Evolutionary conservation across 2,113 vertebrate species (phyloP).

Genomic region (Dicaeum eximium): DNA sequence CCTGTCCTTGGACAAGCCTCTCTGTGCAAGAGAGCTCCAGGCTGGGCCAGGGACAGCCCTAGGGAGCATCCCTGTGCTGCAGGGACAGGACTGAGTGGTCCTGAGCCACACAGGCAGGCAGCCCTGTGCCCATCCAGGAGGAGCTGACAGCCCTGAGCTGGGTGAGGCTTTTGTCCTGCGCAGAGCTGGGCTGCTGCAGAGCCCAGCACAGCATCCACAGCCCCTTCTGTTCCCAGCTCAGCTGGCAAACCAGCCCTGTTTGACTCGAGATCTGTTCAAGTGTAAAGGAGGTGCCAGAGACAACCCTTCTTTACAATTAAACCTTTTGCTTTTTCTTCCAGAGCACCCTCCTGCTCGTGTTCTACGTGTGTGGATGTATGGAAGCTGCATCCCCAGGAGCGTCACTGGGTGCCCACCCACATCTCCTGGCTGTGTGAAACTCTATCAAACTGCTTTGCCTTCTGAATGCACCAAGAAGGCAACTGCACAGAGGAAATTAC

Average conservation of each 20-base stretch:
- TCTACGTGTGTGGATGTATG: rapidly evolving
- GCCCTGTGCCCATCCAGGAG: rapidly evolving
- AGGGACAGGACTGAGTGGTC: rapidly evolving
- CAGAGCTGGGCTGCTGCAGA: background rate
- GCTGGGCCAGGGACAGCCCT: background rate
- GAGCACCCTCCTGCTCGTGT: background rate
- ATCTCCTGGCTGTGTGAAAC: background rate
- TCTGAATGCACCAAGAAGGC: rapidly evolving
- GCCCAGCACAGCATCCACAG: rapidly evolving
- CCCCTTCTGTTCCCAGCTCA: background rate
- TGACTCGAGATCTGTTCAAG: background rate
- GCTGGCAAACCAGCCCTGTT: background rate
- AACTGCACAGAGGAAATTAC: background rate
- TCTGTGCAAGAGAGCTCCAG: rapidly evolving
- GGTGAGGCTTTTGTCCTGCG: background rate
- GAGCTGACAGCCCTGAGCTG: background rate
- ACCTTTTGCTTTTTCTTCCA: background rate
- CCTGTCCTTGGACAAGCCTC: rapidly evolving
- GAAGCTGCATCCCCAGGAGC: background rate
- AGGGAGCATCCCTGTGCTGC: background rate
- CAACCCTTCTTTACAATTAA: background rate
- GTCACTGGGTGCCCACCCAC: background rate
- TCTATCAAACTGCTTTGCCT: background rate
- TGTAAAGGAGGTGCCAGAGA: background rate
- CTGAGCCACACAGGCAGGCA: rapidly evolving